Evolutionary conservation across 1,140 invertebrate genomes (phyloP), one percentile per base, ranked within the genome.

Genomic region (Schlechtendalia chinensis): DNA sequence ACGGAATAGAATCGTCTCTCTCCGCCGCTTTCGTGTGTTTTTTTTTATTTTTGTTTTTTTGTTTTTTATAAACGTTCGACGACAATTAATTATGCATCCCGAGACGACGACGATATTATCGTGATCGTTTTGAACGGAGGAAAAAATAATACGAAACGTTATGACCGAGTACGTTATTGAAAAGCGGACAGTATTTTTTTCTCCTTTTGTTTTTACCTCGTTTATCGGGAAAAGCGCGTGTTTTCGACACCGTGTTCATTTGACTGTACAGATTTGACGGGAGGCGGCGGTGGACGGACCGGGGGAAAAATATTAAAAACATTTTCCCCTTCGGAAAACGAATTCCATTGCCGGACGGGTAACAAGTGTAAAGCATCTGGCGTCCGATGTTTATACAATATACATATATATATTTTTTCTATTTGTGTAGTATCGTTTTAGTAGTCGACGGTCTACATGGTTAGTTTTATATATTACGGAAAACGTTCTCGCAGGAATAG

Each of bases 331-430:
- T 10, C 39, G 17, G 58, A 79, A 79, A 79, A 79, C 50, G 75
- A 50, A 47, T 79, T 61, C 39, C 32, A 5, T 39, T 10, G 39
- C 8, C 58, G 54, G 74, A 39, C 32, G 75, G 75, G 75, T 79
- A 79, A 61, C 75, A 63, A 79, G 58, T 79, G 75, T 79, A 79
- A 63, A 79, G 32, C 75, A 79, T 79, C 75, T 79, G 58, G 56
- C 74, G 74, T 58, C 54, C 56, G 27, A 59, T 58, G 54, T 61
- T 59, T 77, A 24, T 77, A 32, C 59, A 32, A 32, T 39, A 19
- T 53, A 29, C 8, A 24, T 47, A 71, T n/a, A 47, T 47, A 24
- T 29, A 39, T n/a, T 12, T 69, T 12, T 69, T 63, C 32, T 3
- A 39, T 29, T 63, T 63, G n/a, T 32, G 61, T 65, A 65, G 22